Conservation (phyloP, 2,113 vertebrate species). For the Corythornis cristatus region DNA sequence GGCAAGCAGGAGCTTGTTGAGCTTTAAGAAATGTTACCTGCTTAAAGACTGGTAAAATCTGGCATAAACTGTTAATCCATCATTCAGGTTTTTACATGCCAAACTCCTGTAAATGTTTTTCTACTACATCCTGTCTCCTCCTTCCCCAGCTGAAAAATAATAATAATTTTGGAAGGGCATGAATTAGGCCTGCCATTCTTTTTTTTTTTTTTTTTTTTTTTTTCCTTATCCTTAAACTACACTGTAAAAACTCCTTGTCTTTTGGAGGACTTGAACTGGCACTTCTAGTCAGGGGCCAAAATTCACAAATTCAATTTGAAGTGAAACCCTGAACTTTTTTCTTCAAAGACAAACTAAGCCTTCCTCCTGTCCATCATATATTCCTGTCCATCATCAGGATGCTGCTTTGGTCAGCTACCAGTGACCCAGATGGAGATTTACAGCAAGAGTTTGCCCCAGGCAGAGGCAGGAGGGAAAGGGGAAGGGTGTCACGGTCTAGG, state of each 20-base stretch:
- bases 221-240: neutral
- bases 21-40: conserved; percentile 64
- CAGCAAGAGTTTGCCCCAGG: neutral
- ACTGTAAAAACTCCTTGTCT: neutral
- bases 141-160: conserved; percentile 62
- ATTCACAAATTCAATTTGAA: neutral
- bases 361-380: neutral
- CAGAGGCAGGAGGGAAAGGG: neutral
- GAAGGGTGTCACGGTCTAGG: neutral
- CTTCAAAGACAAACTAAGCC: neutral
- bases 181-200: conserved; percentile 43
- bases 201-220: neutral
- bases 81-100: conserved; percentile 74
- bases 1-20: conserved; percentile 68
- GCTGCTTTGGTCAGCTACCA: neutral
- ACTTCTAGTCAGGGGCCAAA: neutral
- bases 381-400: neutral
- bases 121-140: conserved; percentile 72
- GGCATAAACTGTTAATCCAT: conserved; percentile 68
- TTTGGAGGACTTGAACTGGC: neutral
- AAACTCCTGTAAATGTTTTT: conserved; percentile 68
- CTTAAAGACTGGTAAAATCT: conserved; percentile 69
- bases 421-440: neutral
- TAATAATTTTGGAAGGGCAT: conserved; percentile 66
- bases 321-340: neutral